Evolutionary conservation across 2,797 vertebrate species (phyloP).

Genomic region (Ctenopoma kingsleyae): DNA sequence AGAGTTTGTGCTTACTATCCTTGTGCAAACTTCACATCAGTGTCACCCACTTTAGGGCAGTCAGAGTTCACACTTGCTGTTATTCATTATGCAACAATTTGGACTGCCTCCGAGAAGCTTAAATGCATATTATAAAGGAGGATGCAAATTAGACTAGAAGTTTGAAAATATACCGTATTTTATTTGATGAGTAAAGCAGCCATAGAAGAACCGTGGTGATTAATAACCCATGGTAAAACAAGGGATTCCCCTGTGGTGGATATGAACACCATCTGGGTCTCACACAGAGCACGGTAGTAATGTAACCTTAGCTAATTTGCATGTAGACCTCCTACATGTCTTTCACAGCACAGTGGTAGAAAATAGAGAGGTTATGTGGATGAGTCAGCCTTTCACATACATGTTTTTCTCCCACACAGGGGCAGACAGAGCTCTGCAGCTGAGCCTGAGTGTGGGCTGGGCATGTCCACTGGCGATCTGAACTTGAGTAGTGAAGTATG

Average conservation of each 20-base stretch:
- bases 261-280: constrained; percentile 34
- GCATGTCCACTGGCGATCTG: constrained; percentile 47
- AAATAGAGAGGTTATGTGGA: constrained; percentile 49
- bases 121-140: background rate
- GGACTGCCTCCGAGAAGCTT: background rate
- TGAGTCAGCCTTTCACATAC: constrained; percentile 66
- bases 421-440: constrained; percentile 46
- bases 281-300: constrained; percentile 14
- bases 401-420: constrained; percentile 45
- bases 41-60: background rate
- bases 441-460: constrained; percentile 41
- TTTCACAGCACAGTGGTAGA: constrained; percentile 36
- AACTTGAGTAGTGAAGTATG: constrained; percentile 33
- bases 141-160: constrained; percentile 1
- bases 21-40: background rate
- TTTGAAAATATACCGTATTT: background rate
- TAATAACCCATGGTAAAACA: constrained; percentile 25
- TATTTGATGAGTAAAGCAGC: constrained; percentile 1
- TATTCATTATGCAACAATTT: background rate
- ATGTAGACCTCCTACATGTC: constrained; percentile 45
- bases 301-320: constrained; percentile 36
- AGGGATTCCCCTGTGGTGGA: constrained; percentile 45
- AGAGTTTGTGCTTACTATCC: background rate
- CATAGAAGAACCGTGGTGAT: background rate
- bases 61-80: background rate